Conservation (phyloP, 1,140 invertebrate species). For the Scaptomyza graminum region DNA sequence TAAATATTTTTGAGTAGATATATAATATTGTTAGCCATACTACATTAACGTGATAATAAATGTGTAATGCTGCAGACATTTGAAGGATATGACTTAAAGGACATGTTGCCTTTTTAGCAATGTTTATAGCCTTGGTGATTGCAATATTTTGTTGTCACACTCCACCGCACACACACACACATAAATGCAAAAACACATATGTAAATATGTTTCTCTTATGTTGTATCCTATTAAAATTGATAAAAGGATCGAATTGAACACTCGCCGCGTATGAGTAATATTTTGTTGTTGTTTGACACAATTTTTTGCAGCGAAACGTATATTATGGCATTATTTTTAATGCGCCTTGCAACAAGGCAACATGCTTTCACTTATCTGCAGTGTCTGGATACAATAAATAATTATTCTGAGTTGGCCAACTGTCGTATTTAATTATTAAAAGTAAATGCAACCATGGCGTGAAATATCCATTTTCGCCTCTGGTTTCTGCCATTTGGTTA, state of each 20-base stretch:
- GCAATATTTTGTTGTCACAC: conserved; percentile 44
- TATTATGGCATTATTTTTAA: conserved; percentile 57
- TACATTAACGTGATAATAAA: background rate
- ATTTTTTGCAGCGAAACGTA: conserved; percentile 26
- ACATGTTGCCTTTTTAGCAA: conserved; percentile 16
- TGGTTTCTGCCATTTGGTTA: no score
- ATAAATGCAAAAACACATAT: background rate
- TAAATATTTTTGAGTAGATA: no score
- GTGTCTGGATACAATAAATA: conserved; percentile 48
- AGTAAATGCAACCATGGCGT: conserved; percentile 39
- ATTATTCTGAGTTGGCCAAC: conserved; percentile 41
- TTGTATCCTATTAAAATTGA: conserved; percentile 56
- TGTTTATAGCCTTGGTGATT: conserved; percentile 46
- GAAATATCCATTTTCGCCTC: conserved; percentile 16
- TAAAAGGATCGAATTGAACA: conserved; percentile 43
- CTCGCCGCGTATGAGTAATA: conserved; percentile 28
- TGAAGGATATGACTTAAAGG: background rate
- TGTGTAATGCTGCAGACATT: background rate
- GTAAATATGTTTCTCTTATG: conserved; percentile 1
- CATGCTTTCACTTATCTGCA: background rate
- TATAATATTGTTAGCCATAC: no score
- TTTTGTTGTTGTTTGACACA: conserved; percentile 24
- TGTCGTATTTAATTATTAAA: conserved; percentile 49
- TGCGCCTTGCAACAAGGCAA: conserved; percentile 24
- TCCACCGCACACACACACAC: background rate